Percentiles rank a stretch among this genome's conserved stretches.
Conservation (phyloP, 92 coral and sea anemone species). For the Epizoanthus stellaris region DNA sequence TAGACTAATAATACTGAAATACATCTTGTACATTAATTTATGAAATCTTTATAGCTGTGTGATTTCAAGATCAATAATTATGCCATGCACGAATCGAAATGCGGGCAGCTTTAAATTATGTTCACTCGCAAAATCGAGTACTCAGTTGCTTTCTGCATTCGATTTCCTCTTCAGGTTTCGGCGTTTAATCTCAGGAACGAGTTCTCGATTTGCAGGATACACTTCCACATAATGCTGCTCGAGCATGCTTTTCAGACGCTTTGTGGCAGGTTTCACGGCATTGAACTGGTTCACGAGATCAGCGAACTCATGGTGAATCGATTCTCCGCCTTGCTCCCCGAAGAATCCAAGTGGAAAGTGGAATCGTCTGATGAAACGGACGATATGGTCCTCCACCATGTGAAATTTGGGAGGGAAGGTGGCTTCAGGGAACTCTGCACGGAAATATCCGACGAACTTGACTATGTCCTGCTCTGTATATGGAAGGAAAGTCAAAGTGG, state of each 20-base stretch:
- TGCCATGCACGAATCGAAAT: background rate
- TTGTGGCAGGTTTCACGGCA: conserved; percentile 31
- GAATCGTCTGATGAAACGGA: conserved; percentile 1
- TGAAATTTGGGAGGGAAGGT: conserved; percentile 42
- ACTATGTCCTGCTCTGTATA: conserved; percentile 33
- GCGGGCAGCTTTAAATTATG: background rate
- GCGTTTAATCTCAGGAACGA: no score
- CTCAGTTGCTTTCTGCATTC: background rate
- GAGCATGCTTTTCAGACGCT: conserved; percentile 13
- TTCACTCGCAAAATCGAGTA: background rate
- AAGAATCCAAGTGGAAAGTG: conserved; percentile 19
- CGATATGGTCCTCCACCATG: conserved; percentile 29
- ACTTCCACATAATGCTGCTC: conserved; percentile 1
- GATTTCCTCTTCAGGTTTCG: no score
- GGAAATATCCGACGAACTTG: conserved; percentile 19
- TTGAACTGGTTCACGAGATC: background rate
- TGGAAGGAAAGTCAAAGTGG: no score
- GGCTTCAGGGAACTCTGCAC: conserved; percentile 5
- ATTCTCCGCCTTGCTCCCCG: conserved; percentile 19
- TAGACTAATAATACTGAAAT: background rate
- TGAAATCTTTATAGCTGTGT: background rate
- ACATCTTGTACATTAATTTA: background rate
- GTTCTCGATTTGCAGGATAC: no score
- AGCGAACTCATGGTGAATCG: conserved; percentile 29
- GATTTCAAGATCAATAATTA: background rate